Evolutionary conservation across 2,888 invertebrate genomes (phyloP).

Genomic region (Leucania comma): DNA sequence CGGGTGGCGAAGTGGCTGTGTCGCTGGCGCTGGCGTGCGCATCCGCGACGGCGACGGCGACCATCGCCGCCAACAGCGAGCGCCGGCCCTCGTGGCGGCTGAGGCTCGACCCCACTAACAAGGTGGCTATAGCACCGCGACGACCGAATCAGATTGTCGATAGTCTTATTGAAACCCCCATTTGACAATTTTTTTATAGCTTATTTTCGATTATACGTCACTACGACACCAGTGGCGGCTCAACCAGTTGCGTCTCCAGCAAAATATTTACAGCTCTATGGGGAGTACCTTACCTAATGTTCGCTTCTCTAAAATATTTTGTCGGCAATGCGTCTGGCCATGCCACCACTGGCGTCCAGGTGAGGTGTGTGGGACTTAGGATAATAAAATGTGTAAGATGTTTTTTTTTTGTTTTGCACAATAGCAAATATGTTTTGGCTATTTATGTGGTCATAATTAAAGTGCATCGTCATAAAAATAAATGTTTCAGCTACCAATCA

Average conservation of each 20-base stretch:
- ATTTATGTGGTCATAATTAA: neutral
- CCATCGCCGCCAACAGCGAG: constrained; percentile 91
- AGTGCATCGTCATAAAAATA: neutral
- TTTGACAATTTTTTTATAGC: neutral
- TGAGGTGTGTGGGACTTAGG: constrained; percentile 4
- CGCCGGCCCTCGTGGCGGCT: constrained; percentile 98
- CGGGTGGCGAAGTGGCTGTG: constrained; percentile 81
- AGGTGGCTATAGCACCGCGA: constrained; percentile 90
- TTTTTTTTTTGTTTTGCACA: neutral
- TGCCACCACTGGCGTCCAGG: neutral
- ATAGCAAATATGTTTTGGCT: neutral
- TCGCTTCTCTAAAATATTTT: neutral
- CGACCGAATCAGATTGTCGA: constrained; percentile 60
- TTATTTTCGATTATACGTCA: constrained; percentile 2
- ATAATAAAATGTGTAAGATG: neutral
- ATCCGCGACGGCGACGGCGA: constrained; percentile 87
- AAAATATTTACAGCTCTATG: neutral
- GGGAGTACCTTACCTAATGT: neutral
- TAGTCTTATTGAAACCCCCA: constrained; percentile 6
- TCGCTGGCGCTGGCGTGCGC: constrained; percentile 83
- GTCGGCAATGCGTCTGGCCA: neutral
- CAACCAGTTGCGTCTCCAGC: neutral
- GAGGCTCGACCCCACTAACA: constrained; percentile 96
- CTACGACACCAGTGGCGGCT: neutral
- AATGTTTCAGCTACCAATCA: too few relatives aligned